Evolutionary conservation across 2,113 vertebrate genomes (phyloP).

Genomic region (Vimba vimba): DNA sequence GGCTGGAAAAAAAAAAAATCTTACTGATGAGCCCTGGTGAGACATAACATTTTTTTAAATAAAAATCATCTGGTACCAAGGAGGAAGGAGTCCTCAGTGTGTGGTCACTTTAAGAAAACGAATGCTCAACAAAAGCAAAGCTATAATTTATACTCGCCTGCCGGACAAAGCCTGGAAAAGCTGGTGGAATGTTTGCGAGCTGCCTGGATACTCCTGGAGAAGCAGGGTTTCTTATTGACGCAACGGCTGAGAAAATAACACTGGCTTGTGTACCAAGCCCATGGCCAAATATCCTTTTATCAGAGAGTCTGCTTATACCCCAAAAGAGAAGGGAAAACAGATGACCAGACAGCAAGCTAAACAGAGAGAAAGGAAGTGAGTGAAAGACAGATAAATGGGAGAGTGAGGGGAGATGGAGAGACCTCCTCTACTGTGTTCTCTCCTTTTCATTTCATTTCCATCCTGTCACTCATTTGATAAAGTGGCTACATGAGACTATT

Average conservation of each 20-base stretch:
- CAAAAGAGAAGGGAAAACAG: conserved; percentile 49
- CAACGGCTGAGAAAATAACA: conserved; percentile 65
- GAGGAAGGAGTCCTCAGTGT: conserved; percentile 33
- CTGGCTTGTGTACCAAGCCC: conserved; percentile 62
- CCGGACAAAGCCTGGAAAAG: conserved; percentile 65
- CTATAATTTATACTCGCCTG: conserved; percentile 64
- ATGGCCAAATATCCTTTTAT: conserved; percentile 62
- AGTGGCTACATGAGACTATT: conserved; percentile 22
- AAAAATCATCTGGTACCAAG: conserved; percentile 16
- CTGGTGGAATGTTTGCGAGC: conserved; percentile 66
- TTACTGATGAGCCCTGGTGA: neutral
- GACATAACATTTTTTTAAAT: neutral
- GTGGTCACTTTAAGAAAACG: conserved; percentile 57
- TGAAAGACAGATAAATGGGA: conserved; percentile 7
- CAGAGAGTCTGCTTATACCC: conserved; percentile 49
- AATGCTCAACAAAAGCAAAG: conserved; percentile 61
- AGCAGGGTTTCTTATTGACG: conserved; percentile 61
- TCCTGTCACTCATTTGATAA: conserved; percentile 43
- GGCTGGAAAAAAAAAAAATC: neutral
- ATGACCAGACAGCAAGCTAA: conserved; percentile 28
- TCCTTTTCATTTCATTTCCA: conserved; percentile 16
- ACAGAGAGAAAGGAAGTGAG: conserved; percentile 23
- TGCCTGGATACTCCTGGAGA: conserved; percentile 62
- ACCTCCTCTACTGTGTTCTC: conserved; percentile 49
- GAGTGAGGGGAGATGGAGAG: neutral